These are phyloP conservation scores for Hydriomena furcata DNA, from an alignment of 2,888 invertebrate species.

Conservation along the genomic window DNA sequence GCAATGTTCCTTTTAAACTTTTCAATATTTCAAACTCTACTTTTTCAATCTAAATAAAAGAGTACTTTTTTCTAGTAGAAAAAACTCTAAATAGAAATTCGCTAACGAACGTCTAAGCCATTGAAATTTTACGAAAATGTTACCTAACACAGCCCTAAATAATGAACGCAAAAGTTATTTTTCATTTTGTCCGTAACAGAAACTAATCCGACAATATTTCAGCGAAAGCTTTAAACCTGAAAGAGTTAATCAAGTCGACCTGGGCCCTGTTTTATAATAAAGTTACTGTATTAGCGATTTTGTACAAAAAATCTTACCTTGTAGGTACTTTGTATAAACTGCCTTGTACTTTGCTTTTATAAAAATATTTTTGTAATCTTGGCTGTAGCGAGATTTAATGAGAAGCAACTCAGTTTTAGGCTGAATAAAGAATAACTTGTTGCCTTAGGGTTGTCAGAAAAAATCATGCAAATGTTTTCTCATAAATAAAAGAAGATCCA, in stretches of 20 bases:
- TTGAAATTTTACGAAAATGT: too few relatives aligned
- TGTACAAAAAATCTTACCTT: neutral
- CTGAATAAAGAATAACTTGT: slow-evolving; percentile 46
- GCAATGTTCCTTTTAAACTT: too few relatives aligned
- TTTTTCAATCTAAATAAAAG: too few relatives aligned
- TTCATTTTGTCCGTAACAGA: slow-evolving; percentile 18
- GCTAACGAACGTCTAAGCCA: too few relatives aligned
- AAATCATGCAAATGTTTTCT: neutral
- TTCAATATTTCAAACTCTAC: too few relatives aligned
- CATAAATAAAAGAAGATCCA: too few relatives aligned
- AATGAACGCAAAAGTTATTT: slow-evolving; percentile 13
- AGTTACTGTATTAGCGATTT: neutral
- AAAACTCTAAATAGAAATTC: too few relatives aligned
- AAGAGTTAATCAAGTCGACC: slow-evolving; percentile 18
- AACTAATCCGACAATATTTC: slow-evolving; percentile 24
- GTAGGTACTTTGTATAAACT: too few relatives aligned
- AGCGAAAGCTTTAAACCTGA: slow-evolving; percentile 1
- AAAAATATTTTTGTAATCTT: slow-evolving; percentile 20
- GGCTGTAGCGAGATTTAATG: slow-evolving; percentile 45
- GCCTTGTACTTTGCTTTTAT: neutral
- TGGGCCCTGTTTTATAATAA: neutral
- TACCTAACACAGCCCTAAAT: neutral
- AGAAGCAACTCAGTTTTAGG: slow-evolving; percentile 43
- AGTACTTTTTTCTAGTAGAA: too few relatives aligned
- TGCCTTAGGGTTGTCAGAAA: slow-evolving; percentile 16